A percentile compares a stretch with the other conserved stretches of the same genome.
These are phyloP conservation scores for Sebastiscus albofasciatus DNA, from an alignment of 2,797 vertebrate genomes.

Conservation along the genomic window DNA sequence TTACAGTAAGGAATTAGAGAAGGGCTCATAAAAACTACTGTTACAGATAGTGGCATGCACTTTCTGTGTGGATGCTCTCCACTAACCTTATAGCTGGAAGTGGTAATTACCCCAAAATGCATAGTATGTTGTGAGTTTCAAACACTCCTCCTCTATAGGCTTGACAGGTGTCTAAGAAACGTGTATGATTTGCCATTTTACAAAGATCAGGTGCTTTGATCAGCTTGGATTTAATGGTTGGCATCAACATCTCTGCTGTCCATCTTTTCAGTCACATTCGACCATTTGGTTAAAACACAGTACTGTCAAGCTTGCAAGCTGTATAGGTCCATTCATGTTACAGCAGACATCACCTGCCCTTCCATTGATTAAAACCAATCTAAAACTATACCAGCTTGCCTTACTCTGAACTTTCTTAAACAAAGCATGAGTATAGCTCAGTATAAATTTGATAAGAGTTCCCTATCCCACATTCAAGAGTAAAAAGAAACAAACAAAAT, in stretches of 20 bases:
- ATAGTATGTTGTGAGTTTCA: background rate
- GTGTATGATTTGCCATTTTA: background rate
- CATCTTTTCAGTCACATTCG: background rate
- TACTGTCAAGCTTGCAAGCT: background rate
- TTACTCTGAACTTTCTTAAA: background rate
- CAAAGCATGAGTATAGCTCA: background rate
- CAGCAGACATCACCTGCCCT: background rate
- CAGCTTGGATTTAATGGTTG: background rate
- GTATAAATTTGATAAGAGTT: background rate
- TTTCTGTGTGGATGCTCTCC: background rate
- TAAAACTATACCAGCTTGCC: background rate
- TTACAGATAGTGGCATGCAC: background rate
- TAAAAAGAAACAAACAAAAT: background rate
- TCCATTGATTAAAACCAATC: background rate
- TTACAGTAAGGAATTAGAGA: background rate
- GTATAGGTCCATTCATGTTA: background rate
- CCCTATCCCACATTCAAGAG: background rate
- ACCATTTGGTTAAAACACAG: background rate
- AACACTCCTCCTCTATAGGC: background rate
- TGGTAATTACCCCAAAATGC: background rate
- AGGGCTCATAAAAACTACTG: background rate
- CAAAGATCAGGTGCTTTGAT: background rate
- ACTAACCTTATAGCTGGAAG: background rate
- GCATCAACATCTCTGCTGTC: background rate
- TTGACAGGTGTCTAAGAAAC: background rate